These are phyloP conservation scores for Cygnus buccinator DNA, from an alignment of 2,113 vertebrate genomes.

Conservation along the genomic window DNA sequence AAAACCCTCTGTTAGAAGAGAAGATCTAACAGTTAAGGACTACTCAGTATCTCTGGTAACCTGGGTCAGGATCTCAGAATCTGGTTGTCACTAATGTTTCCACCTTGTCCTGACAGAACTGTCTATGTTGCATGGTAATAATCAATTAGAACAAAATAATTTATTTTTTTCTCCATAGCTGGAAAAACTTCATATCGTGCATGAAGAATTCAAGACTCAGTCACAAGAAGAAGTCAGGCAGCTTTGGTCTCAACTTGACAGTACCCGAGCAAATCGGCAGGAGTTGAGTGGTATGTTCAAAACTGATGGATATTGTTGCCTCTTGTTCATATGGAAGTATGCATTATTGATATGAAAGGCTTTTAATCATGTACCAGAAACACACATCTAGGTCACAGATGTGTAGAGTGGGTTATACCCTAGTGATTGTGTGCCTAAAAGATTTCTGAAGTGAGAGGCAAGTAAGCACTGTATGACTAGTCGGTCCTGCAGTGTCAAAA, in stretches of 20 bases:
- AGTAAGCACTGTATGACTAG: background rate
- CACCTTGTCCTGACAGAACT: background rate
- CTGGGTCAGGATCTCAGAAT: background rate
- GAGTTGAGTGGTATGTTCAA: conserved; percentile 83
- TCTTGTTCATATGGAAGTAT: background rate
- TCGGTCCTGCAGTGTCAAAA: background rate
- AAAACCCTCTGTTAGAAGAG: background rate
- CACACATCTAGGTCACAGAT: background rate
- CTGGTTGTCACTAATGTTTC: background rate
- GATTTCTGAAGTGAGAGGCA: background rate
- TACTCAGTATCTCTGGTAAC: background rate
- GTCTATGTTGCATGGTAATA: background rate
- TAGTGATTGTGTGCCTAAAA: background rate
- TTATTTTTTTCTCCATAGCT: conserved; percentile 67
- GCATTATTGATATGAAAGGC: background rate
- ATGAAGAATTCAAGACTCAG: conserved; percentile 74
- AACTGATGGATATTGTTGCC: accelerated
- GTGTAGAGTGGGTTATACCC: background rate
- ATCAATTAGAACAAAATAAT: background rate
- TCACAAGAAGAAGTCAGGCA: conserved; percentile 84
- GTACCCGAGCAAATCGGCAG: conserved; percentile 78
- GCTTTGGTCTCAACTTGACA: conserved; percentile 87
- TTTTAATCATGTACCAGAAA: background rate
- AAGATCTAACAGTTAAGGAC: background rate
- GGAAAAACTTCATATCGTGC: conserved; percentile 72